Evolutionary conservation across 1,140 invertebrate species (phyloP).

Genomic region (Brachionus manjavacas): DNA sequence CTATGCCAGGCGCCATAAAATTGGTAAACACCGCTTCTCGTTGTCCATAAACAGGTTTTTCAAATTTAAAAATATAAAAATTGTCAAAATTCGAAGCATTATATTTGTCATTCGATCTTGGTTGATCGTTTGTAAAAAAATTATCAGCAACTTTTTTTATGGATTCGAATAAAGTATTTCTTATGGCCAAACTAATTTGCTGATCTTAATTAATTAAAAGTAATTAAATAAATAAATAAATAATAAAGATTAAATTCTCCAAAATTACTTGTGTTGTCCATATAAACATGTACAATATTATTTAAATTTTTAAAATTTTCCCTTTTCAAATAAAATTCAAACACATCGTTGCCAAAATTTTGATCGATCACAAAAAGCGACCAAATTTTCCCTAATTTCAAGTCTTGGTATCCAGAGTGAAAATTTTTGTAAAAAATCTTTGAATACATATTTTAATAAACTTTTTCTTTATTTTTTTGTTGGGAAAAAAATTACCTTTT

Average conservation of each 20-base stretch:
- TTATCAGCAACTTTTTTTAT: conserved; percentile 63
- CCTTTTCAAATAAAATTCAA: neutral
- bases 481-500: neutral
- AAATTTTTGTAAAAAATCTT: conserved; percentile 24
- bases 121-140: conserved; percentile 43
- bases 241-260: neutral
- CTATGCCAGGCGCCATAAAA: conserved; percentile 89
- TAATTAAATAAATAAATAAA: no score
- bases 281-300: conserved; percentile 74
- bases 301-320: conserved; percentile 46
- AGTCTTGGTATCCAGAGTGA: neutral
- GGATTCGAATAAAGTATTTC: conserved; percentile 71
- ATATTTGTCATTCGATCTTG: neutral
- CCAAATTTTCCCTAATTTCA: conserved; percentile 70
- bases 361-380: conserved; percentile 75
- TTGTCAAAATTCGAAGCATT: neutral
- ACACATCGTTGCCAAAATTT: neutral
- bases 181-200: conserved; percentile 77
- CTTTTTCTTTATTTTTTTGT: neutral
- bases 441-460: neutral
- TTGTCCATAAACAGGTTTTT: conserved; percentile 50
- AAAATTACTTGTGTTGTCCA: conserved; percentile 83
- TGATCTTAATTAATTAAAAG: conserved; percentile 71
- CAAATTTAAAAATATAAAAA: conserved; percentile 37
- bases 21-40: conserved; percentile 81